phyloP scores from a whole-genome alignment of 2,888 invertebrate genomes.

The Dascillus cervinus region DNA sequence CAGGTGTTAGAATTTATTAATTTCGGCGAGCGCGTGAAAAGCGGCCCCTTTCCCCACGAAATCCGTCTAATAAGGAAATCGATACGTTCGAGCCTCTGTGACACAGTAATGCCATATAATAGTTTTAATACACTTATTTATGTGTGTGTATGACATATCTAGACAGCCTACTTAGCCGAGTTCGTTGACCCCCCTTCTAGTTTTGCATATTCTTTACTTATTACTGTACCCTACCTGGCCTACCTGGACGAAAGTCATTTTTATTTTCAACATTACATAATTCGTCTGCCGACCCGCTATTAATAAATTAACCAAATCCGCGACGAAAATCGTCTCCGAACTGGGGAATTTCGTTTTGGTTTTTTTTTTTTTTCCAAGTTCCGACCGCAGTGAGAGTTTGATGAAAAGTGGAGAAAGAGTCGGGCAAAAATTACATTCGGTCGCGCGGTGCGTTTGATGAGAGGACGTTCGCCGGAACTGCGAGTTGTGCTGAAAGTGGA shows the following conservation, averaged over 20 bases:
- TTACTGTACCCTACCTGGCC: conserved; percentile 6
- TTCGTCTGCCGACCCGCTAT: no score
- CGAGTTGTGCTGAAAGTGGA: no score
- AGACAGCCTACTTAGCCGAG: conserved; percentile 23
- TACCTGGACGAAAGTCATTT: not conserved
- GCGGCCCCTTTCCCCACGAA: no score
- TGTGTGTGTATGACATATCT: conserved; percentile 28
- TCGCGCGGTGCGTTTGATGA: no score
- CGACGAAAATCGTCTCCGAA: no score
- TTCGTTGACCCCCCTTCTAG: conserved; percentile 24
- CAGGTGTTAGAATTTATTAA: not conserved
- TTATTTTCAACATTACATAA: no score
- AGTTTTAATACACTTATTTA: conserved; percentile 24
- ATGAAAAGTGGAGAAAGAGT: no score
- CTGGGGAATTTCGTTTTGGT: not conserved
- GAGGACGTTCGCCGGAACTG: no score
- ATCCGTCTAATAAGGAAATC: conserved; percentile 6
- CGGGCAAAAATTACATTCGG: no score
- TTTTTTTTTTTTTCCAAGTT: conserved; percentile 1
- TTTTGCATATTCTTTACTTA: conserved; percentile 22
- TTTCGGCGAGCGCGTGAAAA: no score
- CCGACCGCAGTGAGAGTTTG: no score
- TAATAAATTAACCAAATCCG: no score
- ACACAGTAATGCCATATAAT: conserved; percentile 12
- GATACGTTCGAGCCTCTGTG: conserved; percentile 8